Conservation (phyloP, 2,113 vertebrate genomes). For the Phoxinus phoxinus region DNA sequence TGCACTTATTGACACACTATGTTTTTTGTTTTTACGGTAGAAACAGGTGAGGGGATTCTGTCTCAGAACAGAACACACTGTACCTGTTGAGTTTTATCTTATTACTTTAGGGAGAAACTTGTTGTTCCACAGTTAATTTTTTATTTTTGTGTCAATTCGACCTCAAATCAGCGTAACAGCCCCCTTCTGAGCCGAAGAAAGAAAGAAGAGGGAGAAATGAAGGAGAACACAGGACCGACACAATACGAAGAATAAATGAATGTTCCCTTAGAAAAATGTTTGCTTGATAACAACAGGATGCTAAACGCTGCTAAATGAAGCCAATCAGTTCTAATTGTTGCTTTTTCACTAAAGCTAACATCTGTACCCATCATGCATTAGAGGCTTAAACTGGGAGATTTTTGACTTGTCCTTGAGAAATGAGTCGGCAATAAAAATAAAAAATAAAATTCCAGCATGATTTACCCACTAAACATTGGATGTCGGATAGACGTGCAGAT, state of each 20-base stretch:
- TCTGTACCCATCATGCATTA: neutral
- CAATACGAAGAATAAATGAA: neutral
- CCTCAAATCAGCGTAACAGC: neutral
- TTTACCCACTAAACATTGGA: too few species aligned
- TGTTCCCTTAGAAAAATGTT: neutral
- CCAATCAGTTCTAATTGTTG: neutral
- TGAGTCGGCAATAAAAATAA: neutral
- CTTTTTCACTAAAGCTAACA: neutral
- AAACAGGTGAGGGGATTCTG: neutral
- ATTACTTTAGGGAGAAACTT: neutral
- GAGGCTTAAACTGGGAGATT: neutral
- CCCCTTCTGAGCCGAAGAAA: neutral
- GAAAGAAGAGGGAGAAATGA: neutral
- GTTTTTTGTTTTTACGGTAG: neutral
- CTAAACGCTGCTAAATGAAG: neutral
- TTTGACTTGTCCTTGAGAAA: neutral
- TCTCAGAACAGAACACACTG: conserved; percentile 39
- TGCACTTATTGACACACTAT: neutral
- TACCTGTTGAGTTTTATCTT: neutral
- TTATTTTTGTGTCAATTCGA: conserved; percentile 14
- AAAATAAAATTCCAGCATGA: too few species aligned
- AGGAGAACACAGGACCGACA: neutral
- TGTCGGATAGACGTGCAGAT: too few species aligned
- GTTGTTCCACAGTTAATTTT: neutral
- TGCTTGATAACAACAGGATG: neutral